phyloP scores from a whole-genome alignment of 35 echinoderm and acorn worm genomes.

The Strongylocentrotus purpuratus region DNA sequence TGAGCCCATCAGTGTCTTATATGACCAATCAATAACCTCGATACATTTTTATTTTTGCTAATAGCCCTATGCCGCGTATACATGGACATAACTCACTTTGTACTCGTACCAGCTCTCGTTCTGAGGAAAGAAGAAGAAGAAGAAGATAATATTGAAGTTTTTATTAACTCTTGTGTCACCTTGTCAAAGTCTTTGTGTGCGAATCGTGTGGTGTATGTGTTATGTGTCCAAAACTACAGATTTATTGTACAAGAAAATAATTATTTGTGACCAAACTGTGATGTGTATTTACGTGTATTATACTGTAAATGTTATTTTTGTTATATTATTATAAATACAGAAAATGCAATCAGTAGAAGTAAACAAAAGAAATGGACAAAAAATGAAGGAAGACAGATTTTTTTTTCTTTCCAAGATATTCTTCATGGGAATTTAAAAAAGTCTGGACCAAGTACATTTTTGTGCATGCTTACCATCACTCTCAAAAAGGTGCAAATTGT shows the following conservation, averaged over 20 bases:
- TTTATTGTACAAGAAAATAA: conserved; percentile 45
- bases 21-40: conserved; percentile 34
- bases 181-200: conserved; percentile 52
- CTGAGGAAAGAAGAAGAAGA: conserved; percentile 2
- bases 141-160: conserved; percentile 35
- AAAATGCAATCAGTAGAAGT: conserved; percentile 56
- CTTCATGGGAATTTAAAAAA: not conserved
- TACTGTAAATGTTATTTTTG: conserved; percentile 57
- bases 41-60: conserved; percentile 37
- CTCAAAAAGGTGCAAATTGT: conserved; percentile 39
- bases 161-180: conserved; percentile 49
- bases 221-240: conserved; percentile 43
- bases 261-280: conserved; percentile 55
- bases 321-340: conserved; percentile 48
- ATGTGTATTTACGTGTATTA: conserved; percentile 27
- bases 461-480: not conserved
- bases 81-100: conserved; percentile 40
- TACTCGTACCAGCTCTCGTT: conserved; percentile 7
- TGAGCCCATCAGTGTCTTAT: conserved; percentile 28
- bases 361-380: conserved; percentile 9
- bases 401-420: not conserved
- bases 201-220: conserved; percentile 53
- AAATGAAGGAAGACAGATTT: not conserved
- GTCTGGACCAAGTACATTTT: not conserved
- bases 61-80: not conserved